Evolutionary conservation across 2,888 invertebrate species (phyloP).

Genomic region (Crocallis elinguaria): DNA sequence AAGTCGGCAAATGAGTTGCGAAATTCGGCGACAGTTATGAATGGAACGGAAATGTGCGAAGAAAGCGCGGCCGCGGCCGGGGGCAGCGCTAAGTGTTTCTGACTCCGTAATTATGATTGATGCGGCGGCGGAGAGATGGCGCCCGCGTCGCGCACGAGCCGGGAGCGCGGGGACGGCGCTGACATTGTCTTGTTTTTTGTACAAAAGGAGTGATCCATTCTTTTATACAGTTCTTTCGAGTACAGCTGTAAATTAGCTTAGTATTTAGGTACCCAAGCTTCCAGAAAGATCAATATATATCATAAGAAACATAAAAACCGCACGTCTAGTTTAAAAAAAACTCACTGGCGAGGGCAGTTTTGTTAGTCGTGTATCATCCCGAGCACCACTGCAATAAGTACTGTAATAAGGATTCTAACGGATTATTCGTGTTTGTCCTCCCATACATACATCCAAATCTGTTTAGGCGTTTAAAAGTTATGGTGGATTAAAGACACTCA

Average conservation of each 20-base stretch:
- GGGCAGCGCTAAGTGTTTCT: conserved; percentile 29
- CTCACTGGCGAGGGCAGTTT: too few species aligned
- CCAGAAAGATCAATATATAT: too few species aligned
- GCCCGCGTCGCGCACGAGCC: not conserved
- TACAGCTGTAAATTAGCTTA: conserved; percentile 21
- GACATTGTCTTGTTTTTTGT: conserved; percentile 21
- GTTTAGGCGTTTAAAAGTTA: too few species aligned
- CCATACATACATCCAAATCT: too few species aligned
- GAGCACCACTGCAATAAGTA: too few species aligned
- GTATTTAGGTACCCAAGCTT: not conserved
- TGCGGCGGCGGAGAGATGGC: conserved; percentile 12
- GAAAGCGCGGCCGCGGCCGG: conserved; percentile 18
- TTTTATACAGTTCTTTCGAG: conserved; percentile 17
- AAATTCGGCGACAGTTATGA: conserved; percentile 35
- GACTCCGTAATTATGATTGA: conserved; percentile 37
- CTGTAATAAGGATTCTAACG: too few species aligned
- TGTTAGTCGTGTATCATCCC: too few species aligned
- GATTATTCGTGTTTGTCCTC: too few species aligned
- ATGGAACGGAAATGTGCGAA: conserved; percentile 30
- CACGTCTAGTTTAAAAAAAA: not conserved
- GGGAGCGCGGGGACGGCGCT: not conserved
- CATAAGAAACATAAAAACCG: not conserved
- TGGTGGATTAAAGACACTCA: too few species aligned
- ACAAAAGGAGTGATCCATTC: conserved; percentile 17
- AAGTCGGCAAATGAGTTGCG: conserved; percentile 32